Percentiles rank a stretch among this genome's conserved stretches.
Conservation (phyloP, 2,888 invertebrate genomes). For the Drosophila histrio region DNA sequence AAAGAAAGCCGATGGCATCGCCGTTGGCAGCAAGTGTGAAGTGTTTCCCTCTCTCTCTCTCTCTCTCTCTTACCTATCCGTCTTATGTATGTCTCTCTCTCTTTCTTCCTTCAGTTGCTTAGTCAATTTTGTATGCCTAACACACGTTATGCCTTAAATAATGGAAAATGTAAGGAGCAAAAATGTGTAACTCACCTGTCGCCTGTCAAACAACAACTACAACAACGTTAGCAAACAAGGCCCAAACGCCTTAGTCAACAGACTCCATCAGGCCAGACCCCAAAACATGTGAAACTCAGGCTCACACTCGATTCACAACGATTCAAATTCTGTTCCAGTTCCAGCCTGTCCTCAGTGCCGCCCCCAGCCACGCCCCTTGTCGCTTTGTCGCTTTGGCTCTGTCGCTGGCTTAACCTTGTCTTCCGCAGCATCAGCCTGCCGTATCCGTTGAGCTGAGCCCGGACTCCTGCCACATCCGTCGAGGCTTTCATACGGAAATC, state of each 20-base stretch:
- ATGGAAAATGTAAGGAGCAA: constrained; percentile 23
- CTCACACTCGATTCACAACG: constrained; percentile 26
- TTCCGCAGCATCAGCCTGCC: constrained; percentile 37
- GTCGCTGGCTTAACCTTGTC: constrained; percentile 68
- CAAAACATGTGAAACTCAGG: constrained; percentile 36
- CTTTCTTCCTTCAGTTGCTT: constrained; percentile 8
- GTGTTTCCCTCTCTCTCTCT: neutral
- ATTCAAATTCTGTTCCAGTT: constrained; percentile 56
- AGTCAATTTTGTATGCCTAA: constrained; percentile 61
- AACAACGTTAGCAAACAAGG: constrained; percentile 27
- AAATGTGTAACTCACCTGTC: constrained; percentile 73
- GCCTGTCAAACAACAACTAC: constrained; percentile 23
- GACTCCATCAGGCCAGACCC: neutral
- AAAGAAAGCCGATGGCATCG: constrained; percentile 70
- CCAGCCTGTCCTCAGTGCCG: constrained; percentile 6
- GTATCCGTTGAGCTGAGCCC: constrained; percentile 29
- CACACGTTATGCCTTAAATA: constrained; percentile 59
- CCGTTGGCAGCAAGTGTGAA: constrained; percentile 28
- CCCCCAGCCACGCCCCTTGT: neutral
- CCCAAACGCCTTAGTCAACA: constrained; percentile 54
- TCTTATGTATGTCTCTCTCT: neutral
- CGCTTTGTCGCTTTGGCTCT: neutral
- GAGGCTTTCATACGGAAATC: constrained; percentile 66
- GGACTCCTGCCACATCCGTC: constrained; percentile 41
- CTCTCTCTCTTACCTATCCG: neutral